These are phyloP conservation scores for Epirrhoe alternata DNA, from an alignment of 2,888 invertebrate species.

Conservation along the genomic window DNA sequence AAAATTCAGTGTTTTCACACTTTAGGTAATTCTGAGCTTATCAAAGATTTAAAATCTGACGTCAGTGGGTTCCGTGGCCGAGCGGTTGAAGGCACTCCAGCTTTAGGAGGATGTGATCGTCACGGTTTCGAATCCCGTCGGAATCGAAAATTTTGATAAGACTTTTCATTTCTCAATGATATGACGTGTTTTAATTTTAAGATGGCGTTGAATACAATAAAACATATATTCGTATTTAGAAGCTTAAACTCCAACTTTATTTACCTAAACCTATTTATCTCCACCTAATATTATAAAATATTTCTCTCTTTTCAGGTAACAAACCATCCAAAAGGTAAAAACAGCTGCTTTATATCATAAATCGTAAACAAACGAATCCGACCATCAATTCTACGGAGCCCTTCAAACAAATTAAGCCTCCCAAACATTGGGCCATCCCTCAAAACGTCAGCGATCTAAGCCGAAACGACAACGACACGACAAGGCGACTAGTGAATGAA, in stretches of 20 bases:
- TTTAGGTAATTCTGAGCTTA: too few relatives aligned
- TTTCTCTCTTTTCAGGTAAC: slow-evolving; percentile 1
- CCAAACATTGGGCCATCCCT: slow-evolving; percentile 66
- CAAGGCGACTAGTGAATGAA: slow-evolving; percentile 18
- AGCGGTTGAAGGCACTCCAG: too few relatives aligned
- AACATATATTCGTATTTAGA: too few relatives aligned
- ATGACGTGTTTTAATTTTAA: too few relatives aligned
- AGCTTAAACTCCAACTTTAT: not conserved
- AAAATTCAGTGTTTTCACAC: too few relatives aligned
- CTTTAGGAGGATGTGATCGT: too few relatives aligned
- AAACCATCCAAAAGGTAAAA: slow-evolving; percentile 8
- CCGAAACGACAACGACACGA: slow-evolving; percentile 50
- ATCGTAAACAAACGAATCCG: slow-evolving; percentile 51
- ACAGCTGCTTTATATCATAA: slow-evolving; percentile 40
- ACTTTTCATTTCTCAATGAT: too few relatives aligned
- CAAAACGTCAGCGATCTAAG: slow-evolving; percentile 65
- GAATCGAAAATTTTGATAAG: too few relatives aligned
- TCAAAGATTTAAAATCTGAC: too few relatives aligned
- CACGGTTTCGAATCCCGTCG: too few relatives aligned
- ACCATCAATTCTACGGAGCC: slow-evolving; percentile 51
- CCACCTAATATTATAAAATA: not conserved
- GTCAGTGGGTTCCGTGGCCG: too few relatives aligned
- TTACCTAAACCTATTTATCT: not conserved
- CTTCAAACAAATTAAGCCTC: slow-evolving; percentile 64
- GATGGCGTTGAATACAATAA: too few relatives aligned